A percentile compares a stretch with the other conserved stretches of the same genome.
phyloP scores from a whole-genome alignment of 2,113 vertebrate species.

The Pardalotus punctatus region DNA sequence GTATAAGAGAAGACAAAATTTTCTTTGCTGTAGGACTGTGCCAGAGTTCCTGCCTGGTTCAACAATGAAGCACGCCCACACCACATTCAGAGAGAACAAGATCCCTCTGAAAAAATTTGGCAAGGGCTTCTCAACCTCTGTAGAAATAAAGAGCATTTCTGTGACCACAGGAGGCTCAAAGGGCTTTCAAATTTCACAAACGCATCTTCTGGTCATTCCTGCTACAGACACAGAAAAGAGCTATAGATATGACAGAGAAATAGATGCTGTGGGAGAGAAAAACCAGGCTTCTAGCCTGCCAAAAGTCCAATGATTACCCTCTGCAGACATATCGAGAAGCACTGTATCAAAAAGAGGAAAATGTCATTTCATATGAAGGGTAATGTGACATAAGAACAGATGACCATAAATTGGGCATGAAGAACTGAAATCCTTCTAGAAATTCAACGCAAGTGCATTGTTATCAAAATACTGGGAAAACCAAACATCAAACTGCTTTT shows the following conservation, averaged over 20 bases:
- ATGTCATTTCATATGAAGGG: background rate
- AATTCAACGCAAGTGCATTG: background rate
- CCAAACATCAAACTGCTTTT: background rate
- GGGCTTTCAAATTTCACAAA: background rate
- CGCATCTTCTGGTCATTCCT: background rate
- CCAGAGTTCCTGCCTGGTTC: accelerated
- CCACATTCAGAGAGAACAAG: background rate
- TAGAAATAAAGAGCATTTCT: background rate
- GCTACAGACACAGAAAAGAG: background rate
- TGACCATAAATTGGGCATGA: background rate
- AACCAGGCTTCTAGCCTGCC: background rate
- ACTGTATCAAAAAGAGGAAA: background rate
- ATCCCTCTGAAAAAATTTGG: background rate
- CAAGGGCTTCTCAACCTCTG: background rate
- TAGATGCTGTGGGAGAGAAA: background rate
- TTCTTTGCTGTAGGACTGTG: background rate
- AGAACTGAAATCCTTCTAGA: background rate
- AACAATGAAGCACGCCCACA: background rate
- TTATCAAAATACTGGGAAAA: background rate
- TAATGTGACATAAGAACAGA: background rate
- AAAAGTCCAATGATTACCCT: background rate
- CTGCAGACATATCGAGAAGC: background rate
- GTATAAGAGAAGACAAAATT: background rate
- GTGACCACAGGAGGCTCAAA: background rate
- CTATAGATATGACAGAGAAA: background rate